Percentiles rank a stretch among this genome's conserved stretches.
Conservation (phyloP, 2,888 invertebrate genomes). For the Chrysopilus asiliformis region DNA sequence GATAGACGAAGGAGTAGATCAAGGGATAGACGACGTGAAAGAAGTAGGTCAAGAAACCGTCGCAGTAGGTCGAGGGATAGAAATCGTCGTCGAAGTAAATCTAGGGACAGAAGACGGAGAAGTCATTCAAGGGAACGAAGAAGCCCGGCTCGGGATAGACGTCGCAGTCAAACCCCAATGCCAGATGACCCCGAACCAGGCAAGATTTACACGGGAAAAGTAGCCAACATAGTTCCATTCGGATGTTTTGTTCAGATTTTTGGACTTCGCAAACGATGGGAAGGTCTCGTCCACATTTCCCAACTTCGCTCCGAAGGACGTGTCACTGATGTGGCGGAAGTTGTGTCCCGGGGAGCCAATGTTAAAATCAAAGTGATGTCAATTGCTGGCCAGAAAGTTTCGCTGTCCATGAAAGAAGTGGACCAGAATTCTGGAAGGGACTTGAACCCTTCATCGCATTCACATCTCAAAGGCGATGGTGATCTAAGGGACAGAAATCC, state of each 20-base stretch:
- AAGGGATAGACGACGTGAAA: conserved; percentile 10
- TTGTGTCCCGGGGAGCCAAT: conserved; percentile 76
- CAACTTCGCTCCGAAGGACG: conserved; percentile 84
- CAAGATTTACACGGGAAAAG: conserved; percentile 83
- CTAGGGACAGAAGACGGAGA: conserved; percentile 34
- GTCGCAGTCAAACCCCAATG: conserved; percentile 32
- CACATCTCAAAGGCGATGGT: conserved; percentile 45
- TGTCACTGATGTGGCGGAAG: conserved; percentile 88
- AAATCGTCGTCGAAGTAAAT: conserved; percentile 21
- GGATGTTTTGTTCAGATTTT: conserved; percentile 96
- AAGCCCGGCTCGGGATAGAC: conserved; percentile 19
- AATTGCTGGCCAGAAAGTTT: conserved; percentile 87
- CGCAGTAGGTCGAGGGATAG: conserved; percentile 23
- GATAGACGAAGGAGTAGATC: conserved; percentile 14
- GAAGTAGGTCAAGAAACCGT: conserved; percentile 5
- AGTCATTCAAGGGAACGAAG: conserved; percentile 21
- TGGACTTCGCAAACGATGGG: conserved; percentile 77
- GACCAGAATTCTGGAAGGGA: conserved; percentile 91
- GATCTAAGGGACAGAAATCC: conserved; percentile 64
- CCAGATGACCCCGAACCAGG: conserved; percentile 66
- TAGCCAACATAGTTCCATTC: conserved; percentile 93
- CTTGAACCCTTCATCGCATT: conserved; percentile 72
- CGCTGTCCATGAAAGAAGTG: conserved; percentile 95
- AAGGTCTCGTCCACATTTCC: conserved; percentile 95
- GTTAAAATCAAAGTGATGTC: conserved; percentile 88